Evolutionary conservation across 2,888 invertebrate species (phyloP), one percentile per base, ranked within the genome.

Genomic region (Oeneis ivallda): DNA sequence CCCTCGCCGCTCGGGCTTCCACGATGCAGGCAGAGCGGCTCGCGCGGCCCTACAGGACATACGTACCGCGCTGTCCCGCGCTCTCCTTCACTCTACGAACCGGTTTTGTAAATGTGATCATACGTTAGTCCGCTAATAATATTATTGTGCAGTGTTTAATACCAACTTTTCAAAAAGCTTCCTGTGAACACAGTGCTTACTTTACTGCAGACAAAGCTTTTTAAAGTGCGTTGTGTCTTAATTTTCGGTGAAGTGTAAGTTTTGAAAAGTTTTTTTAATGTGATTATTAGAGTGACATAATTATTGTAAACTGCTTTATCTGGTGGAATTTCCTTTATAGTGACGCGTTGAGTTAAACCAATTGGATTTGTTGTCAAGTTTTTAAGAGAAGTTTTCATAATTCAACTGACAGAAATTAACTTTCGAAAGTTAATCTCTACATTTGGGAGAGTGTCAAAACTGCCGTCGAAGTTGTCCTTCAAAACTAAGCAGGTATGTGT

Each of bases 1-100:
- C 86, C 89, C 87, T 85, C 87, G 82, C 85, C 85, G 84, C 82
- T 82, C 84, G 76, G 84, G 86, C 84, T 81, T 86, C 85, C 85
- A 80, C 79, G 80, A 76, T 82, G 80, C 84, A 81, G 80, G 76
- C 87, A 89, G 86, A 89, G 81, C 84, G 86, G 79, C 82, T 82
- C 85, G 85, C 84, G 85, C 84, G 79, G 78, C 76, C 84, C 84
- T 70, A 75, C 75, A 75, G 83, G 72, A 70, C 79, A 84, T 75
- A 89, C 90, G 89, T 70, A 68, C 61, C 67, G 68, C 64, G 52
- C 57, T 53, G 56, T 60, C 63, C 64, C 64, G 63, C 53, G 71
- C 62, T 67, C 71, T 72, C 68, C 59, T 68, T 70, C 72, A 70
- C 68, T 41, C 13, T 76, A 75, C 71, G 74, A 81, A 86, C 86